Base-by-base conservation (phyloP, 92 coral and sea anemone genomes). In the Zoanthus gigantus region DNA sequence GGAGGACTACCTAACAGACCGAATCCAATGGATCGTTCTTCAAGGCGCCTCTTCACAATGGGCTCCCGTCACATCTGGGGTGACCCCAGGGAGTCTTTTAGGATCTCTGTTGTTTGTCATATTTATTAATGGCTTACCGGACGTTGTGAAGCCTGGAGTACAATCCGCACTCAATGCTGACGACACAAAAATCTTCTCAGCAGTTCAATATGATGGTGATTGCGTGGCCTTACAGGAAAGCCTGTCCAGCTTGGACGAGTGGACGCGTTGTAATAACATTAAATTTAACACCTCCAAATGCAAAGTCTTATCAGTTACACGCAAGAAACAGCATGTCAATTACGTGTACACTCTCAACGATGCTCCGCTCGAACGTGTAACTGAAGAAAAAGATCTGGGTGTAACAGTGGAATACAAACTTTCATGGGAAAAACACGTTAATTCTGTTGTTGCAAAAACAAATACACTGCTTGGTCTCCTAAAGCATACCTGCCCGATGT, bases 21-120 rank as follows among this genome's bases (percentile, higher is more conserved):
- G 87, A 16, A 16, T n/a, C 44, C 92, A 92, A 86, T 32, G 86
- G 12, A 90, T 92, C 32, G 82, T 86, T 60, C 67, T 89, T 23
- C 71, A 74, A n/a, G 88, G 88, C 61, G 84, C 84, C 10, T 16
- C 83, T 47, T 68, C 91, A 12, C 68, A 69, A 18, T 71, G 85
- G 76, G 53, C 72, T 16, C 88, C 79, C 6, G 89, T 88, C 34
- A 71, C 94, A 37, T 32, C 87, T 66, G 87, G 87, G 18, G 74
- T 79, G 30, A 87, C 72, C 23, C 91, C 80, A 72, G 87, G 91
- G 71, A 81, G 91, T 52, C 71, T 82, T 74, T 18, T 72, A 34
- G 79, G 88, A 6, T 18, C 72, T 16, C 65, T 84, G 44, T 56
- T 84, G 69, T 84, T 84, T 53, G 48, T 54, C 31, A 58, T 11